phyloP scores from a whole-genome alignment of 2,113 vertebrate genomes.

The Ploceus nigricollis region DNA sequence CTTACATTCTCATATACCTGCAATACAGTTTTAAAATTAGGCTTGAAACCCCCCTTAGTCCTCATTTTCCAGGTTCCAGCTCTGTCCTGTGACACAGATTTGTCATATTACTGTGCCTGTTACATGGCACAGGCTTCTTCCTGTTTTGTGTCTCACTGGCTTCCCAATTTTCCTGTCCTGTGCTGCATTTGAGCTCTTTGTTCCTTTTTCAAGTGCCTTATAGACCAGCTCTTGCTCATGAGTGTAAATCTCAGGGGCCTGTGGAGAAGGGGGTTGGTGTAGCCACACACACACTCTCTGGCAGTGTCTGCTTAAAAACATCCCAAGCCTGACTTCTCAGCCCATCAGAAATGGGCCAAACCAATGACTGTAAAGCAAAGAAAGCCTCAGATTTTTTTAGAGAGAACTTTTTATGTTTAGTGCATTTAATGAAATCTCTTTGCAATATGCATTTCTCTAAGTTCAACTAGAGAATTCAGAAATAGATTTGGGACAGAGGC shows the following conservation, averaged over 20 bases:
- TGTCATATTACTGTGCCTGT: background rate
- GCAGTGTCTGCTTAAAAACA: background rate
- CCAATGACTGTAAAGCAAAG: background rate
- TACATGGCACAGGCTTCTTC: conserved; percentile 9
- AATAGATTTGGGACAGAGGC: background rate
- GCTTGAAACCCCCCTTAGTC: background rate
- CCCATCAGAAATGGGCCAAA: background rate
- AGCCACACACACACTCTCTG: background rate
- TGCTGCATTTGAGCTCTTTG: background rate
- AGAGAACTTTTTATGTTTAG: background rate
- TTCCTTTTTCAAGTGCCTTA: background rate
- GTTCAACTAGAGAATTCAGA: background rate
- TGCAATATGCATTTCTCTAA: background rate
- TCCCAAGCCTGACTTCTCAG: background rate
- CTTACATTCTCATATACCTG: background rate
- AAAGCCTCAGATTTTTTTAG: background rate
- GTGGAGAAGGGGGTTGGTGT: background rate
- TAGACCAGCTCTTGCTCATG: background rate
- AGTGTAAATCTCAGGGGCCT: background rate
- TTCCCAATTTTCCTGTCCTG: background rate
- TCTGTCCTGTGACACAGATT: background rate
- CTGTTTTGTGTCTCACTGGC: background rate
- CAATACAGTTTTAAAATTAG: background rate
- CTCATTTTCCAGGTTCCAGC: background rate
- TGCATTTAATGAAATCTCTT: background rate